phyloP scores from a whole-genome alignment of 2,888 invertebrate genomes.

The Dinocampus coccinellae region DNA sequence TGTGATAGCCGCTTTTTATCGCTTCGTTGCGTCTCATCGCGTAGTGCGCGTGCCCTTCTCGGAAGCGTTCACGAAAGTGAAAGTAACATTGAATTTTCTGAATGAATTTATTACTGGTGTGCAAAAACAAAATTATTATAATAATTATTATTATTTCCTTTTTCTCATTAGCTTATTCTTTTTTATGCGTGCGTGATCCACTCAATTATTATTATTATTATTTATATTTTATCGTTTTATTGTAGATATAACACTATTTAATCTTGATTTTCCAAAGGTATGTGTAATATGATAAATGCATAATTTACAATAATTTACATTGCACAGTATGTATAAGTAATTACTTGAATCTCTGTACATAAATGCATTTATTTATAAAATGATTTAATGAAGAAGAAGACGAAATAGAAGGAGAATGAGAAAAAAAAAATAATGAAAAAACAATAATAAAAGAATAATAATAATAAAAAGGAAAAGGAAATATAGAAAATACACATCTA shows the following conservation, averaged over 20 bases:
- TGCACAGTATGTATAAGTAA: background rate
- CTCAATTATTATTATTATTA: background rate
- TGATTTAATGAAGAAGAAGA: no score
- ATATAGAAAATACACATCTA: background rate
- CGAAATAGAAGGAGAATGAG: background rate
- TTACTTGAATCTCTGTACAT: background rate
- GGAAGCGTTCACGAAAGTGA: slow-evolving; percentile 57
- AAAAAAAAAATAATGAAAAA: background rate
- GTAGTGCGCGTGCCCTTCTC: slow-evolving; percentile 22
- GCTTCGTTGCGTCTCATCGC: background rate
- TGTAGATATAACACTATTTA: background rate
- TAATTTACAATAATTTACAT: background rate
- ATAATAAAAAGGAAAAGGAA: background rate
- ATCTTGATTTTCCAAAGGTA: background rate
- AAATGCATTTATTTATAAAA: background rate
- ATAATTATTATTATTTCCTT: background rate
- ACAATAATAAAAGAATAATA: background rate
- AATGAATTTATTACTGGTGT: slow-evolving; percentile 15
- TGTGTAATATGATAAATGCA: background rate
- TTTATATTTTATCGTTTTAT: background rate
- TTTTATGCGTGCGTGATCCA: background rate
- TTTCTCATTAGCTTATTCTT: background rate
- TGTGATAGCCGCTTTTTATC: slow-evolving; percentile 17
- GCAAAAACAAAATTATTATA: background rate
- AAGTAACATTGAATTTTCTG: slow-evolving; percentile 58